A percentile compares a stretch with the other conserved stretches of the same genome.
Evolutionary conservation across 2,113 vertebrate genomes (phyloP).

Genomic region (Lucifuga dentata): DNA sequence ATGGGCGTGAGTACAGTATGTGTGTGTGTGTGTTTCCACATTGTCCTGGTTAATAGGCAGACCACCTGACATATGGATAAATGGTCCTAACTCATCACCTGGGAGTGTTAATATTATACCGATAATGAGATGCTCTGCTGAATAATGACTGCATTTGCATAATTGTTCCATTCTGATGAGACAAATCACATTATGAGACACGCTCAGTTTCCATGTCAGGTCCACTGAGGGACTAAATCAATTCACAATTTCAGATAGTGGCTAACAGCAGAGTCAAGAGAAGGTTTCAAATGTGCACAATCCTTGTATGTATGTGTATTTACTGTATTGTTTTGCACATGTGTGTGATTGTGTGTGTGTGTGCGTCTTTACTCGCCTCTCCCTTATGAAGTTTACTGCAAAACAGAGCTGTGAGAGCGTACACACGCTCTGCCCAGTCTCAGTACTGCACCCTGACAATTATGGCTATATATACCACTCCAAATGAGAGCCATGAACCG

Average conservation of each 20-base stretch:
- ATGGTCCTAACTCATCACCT: slow-evolving; percentile 52
- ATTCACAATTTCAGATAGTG: slow-evolving; percentile 40
- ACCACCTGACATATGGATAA: slow-evolving; percentile 25
- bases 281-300: slow-evolving; percentile 30
- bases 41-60: slow-evolving; percentile 41
- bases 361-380: slow-evolving; percentile 36
- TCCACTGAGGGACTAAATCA: slow-evolving; percentile 54
- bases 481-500: slow-evolving; percentile 84
- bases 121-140: slow-evolving; percentile 51
- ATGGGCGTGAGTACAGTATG: slow-evolving; percentile 26
- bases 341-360: slow-evolving; percentile 17
- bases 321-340: slow-evolving; percentile 21
- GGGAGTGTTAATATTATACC: slow-evolving; percentile 47
- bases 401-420: slow-evolving; percentile 74
- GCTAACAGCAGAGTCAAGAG: slow-evolving; percentile 36
- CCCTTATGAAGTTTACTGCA: slow-evolving; percentile 69
- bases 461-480: slow-evolving; percentile 86
- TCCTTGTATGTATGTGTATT: slow-evolving; percentile 13
- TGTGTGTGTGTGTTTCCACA: background rate
- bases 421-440: slow-evolving; percentile 78
- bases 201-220: slow-evolving; percentile 42
- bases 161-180: slow-evolving; percentile 54
- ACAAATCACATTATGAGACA: slow-evolving; percentile 55
- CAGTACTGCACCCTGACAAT: slow-evolving; percentile 81
- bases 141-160: slow-evolving; percentile 61